A percentile compares a stretch with the other conserved stretches of the same genome.
phyloP scores from a whole-genome alignment of 2,797 vertebrate genomes.

The Crax fasciolata region DNA sequence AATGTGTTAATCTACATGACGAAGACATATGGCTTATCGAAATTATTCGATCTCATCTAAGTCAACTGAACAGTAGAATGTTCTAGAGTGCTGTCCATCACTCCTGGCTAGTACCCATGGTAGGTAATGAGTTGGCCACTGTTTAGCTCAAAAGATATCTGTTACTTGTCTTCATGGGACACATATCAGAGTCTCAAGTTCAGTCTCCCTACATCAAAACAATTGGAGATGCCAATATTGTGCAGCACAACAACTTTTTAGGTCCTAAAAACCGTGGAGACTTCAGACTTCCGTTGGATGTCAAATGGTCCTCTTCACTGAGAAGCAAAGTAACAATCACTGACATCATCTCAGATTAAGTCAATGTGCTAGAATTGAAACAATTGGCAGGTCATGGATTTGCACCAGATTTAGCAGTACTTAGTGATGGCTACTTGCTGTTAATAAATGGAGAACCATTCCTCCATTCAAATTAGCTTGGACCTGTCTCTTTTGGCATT shows the following conservation, averaged over 20 bases:
- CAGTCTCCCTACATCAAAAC: background rate
- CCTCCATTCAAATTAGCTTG: background rate
- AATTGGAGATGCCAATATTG: background rate
- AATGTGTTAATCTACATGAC: background rate
- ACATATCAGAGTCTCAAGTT: background rate
- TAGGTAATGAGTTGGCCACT: background rate
- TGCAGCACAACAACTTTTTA: fast-evolving
- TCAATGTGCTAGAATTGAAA: background rate
- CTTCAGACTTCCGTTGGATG: background rate
- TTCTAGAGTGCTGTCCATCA: background rate
- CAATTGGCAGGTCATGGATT: background rate
- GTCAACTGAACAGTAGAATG: background rate
- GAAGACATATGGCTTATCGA: background rate
- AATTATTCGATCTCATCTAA: background rate
- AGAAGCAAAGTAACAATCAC: background rate
- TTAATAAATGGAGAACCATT: background rate
- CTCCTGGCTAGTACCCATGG: background rate
- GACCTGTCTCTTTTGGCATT: background rate
- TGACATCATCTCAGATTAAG: background rate
- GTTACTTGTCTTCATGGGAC: background rate
- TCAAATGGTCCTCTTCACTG: background rate
- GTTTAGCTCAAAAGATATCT: background rate
- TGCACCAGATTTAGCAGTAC: background rate
- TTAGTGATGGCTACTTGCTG: background rate
- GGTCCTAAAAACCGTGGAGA: background rate